Conservation (phyloP, 2,797 vertebrate species). For the Hirundo rustica region DNA sequence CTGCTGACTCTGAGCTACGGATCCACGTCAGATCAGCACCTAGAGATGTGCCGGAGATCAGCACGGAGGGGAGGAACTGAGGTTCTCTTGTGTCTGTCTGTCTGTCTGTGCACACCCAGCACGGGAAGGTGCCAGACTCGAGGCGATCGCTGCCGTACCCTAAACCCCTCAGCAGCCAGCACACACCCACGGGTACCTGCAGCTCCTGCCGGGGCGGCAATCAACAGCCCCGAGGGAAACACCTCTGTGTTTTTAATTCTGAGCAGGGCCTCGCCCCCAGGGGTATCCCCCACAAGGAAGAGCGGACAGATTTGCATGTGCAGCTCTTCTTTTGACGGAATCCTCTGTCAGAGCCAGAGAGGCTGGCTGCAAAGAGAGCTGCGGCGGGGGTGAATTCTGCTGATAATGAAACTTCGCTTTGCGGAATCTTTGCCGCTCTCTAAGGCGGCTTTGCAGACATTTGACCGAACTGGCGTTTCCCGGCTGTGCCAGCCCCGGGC, state of each 20-base stretch:
- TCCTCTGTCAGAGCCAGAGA: background rate
- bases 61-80: background rate
- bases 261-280: background rate
- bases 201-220: background rate
- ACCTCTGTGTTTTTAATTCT: background rate
- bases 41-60: background rate
- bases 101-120: background rate
- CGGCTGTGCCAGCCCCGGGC: fast-evolving
- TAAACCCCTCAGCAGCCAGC: background rate
- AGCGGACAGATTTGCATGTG: background rate
- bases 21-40: background rate
- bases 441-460: background rate
- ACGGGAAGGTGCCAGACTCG: background rate
- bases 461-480: background rate
- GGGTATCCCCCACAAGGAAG: background rate
- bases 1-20: background rate
- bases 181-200: fast-evolving
- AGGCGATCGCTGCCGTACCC: fast-evolving
- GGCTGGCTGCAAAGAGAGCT: background rate
- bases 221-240: background rate
- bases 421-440: background rate
- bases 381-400: background rate
- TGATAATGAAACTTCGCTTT: background rate
- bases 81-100: background rate
- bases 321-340: background rate